Percentiles rank a stretch among this genome's conserved stretches.
Evolutionary conservation across 2,888 invertebrate genomes (phyloP).

Genomic region (Polydrusus tereticollis): DNA sequence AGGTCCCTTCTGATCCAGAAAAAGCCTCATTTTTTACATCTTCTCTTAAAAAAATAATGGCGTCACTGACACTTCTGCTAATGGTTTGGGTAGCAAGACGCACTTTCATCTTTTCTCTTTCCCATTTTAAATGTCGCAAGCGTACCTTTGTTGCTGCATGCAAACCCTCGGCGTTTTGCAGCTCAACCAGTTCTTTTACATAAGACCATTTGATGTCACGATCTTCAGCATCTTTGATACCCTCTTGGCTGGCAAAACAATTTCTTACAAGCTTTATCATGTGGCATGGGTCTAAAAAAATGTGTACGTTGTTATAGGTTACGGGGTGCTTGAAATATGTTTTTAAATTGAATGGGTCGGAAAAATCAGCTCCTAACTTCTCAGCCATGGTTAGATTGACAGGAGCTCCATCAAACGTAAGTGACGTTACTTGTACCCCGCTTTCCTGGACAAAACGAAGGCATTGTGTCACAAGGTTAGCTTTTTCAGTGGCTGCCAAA

Average conservation of each 20-base stretch:
- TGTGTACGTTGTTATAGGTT: neutral
- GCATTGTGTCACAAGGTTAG: neutral
- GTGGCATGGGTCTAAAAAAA: conserved; percentile 6
- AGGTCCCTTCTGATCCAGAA: neutral
- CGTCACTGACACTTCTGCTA: conserved; percentile 29
- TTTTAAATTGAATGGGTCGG: conserved; percentile 27
- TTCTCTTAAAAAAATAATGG: neutral
- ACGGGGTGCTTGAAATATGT: neutral
- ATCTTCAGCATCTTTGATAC: neutral
- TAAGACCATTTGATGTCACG: neutral
- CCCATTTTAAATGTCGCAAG: neutral
- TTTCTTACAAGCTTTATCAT: neutral
- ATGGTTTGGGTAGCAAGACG: conserved; percentile 33
- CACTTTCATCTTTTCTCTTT: conserved; percentile 36
- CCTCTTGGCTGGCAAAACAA: neutral
- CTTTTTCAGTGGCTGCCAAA: neutral
- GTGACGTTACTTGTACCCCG: neutral
- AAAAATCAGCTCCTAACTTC: conserved; percentile 46
- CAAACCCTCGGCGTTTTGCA: conserved; percentile 1
- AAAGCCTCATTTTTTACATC: neutral
- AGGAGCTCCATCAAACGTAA: neutral
- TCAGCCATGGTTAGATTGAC: conserved; percentile 28
- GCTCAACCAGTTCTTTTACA: neutral
- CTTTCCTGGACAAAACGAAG: neutral
- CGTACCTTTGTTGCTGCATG: neutral